Evolutionary conservation across 2,113 vertebrate species (phyloP), one percentile per base, ranked within the genome.

Genomic region (Tragulus kanchil): DNA sequence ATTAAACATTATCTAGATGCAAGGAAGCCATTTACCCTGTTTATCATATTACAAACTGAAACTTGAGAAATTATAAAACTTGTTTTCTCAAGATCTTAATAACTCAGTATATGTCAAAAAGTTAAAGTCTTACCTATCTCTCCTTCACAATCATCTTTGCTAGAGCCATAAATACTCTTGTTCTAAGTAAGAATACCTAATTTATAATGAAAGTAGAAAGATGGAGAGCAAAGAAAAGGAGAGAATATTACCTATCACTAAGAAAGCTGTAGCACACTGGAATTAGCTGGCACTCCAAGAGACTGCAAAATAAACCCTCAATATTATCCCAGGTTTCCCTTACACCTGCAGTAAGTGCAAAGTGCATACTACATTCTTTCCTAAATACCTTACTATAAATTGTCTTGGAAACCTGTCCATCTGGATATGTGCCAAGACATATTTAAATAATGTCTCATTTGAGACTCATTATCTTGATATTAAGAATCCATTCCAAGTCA

Each of bases 391-490:
- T 75, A 75, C 31, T 89, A 82, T 95, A 95, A 95, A 94, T 93
- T 95, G 26, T 94, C 65, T 95, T 78, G 10, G 59, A 83, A 52
- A 92, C 16, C 91, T 94, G 58, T 87, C 83, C 96, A 69, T 97
- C 88, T 96, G 91, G 56, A 91, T 94, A 84, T 93, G 95, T 97
- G 56, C 36, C 42, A 36, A 90, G 36, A 82, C 75, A 93, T 78
- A 95, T 81, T 92, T 90, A 94, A 96, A 93, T 89, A 93, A 94
- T 89, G 52, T 93, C 50, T 96, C 78, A 96, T 85, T 84, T 97
- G 91, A 97, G 59, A 97, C 77, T 86, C 84, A 96, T 96, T 96
- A 93, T 62, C 65, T 94, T 96, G 89, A 97, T 94, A 97, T 94
- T 96, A 96, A 95, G 86, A 96, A 28, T 91, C 52, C 91, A 21